Percentiles rank a stretch among this genome's conserved stretches.
These are phyloP conservation scores for Pristionchus mayeri DNA, from an alignment of 2,888 invertebrate species.

Conservation along the genomic window DNA sequence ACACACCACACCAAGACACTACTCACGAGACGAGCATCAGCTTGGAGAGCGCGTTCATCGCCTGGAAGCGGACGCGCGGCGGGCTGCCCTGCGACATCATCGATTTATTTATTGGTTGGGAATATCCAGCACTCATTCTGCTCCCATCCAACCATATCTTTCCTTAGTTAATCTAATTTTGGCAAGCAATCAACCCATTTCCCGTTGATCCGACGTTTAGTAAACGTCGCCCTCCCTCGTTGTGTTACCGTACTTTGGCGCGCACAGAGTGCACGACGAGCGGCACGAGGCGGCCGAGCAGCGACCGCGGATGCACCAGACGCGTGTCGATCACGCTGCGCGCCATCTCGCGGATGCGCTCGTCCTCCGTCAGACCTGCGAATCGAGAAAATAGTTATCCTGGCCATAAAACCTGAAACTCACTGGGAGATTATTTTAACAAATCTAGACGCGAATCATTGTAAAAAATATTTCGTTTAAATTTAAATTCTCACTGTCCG, in stretches of 20 bases:
- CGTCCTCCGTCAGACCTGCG: conserved; percentile 47
- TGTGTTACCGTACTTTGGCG: conserved; percentile 41
- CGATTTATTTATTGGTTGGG: no score
- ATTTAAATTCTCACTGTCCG: no score
- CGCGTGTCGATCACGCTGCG: conserved; percentile 7
- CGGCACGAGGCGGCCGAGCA: conserved; percentile 37
- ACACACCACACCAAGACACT: no score
- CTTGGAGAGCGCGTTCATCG: conserved; percentile 45
- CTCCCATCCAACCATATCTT: background rate
- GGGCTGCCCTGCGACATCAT: conserved; percentile 40
- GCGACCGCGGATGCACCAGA: background rate
- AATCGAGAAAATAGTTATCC: background rate
- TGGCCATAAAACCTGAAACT: no score
- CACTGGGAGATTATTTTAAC: background rate
- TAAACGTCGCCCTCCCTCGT: background rate
- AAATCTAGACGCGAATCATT: no score
- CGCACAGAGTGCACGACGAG: conserved; percentile 41
- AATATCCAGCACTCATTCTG: background rate
- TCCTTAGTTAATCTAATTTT: no score
- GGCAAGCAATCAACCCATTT: no score
- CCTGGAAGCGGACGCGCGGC: conserved; percentile 31
- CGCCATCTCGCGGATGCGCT: conserved; percentile 26
- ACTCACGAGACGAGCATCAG: conserved; percentile 43
- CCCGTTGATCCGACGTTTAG: background rate
- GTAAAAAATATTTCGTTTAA: no score